These are phyloP conservation scores for Periophthalmus modestus DNA, from an alignment of 2,113 vertebrate genomes.

Conservation along the genomic window DNA sequence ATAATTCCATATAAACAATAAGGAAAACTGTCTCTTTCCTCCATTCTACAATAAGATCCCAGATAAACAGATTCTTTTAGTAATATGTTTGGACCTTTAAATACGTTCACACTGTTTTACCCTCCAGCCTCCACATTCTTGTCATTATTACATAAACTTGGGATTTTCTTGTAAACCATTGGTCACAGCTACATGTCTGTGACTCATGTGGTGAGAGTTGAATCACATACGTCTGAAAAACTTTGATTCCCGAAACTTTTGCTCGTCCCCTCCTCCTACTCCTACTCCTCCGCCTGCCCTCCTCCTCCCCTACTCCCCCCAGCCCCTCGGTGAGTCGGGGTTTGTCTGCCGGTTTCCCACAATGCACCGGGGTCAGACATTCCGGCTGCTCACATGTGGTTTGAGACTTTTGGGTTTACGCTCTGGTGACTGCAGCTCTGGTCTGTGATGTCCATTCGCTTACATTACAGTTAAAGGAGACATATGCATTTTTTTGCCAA, in stretches of 20 bases:
- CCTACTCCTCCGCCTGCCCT: neutral
- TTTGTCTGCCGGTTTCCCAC: conserved; percentile 56
- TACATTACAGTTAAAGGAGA: conserved; percentile 5
- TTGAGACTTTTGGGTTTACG: conserved; percentile 42
- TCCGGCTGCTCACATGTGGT: conserved; percentile 67
- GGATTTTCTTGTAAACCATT: neutral
- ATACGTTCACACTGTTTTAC: neutral
- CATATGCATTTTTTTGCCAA: too few relatives aligned
- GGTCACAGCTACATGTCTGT: neutral
- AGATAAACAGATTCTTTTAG: too few relatives aligned
- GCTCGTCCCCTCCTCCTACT: neutral
- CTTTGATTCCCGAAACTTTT: conserved; percentile 57
- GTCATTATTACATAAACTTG: neutral
- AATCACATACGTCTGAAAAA: conserved; percentile 51
- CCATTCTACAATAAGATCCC: too few relatives aligned
- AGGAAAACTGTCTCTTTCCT: too few relatives aligned
- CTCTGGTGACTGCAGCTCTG: conserved; percentile 46
- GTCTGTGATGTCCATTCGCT: conserved; percentile 7
- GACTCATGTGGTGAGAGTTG: conserved; percentile 23
- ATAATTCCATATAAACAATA: too few relatives aligned
- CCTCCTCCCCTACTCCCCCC: conserved; percentile 11
- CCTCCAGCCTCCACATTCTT: neutral
- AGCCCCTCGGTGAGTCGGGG: conserved; percentile 62
- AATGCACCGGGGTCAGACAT: conserved; percentile 58
- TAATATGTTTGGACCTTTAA: neutral